Evolutionary conservation across 2,888 invertebrate genomes (phyloP), one percentile per base, ranked within the genome.

Genomic region (Apamea anceps): DNA sequence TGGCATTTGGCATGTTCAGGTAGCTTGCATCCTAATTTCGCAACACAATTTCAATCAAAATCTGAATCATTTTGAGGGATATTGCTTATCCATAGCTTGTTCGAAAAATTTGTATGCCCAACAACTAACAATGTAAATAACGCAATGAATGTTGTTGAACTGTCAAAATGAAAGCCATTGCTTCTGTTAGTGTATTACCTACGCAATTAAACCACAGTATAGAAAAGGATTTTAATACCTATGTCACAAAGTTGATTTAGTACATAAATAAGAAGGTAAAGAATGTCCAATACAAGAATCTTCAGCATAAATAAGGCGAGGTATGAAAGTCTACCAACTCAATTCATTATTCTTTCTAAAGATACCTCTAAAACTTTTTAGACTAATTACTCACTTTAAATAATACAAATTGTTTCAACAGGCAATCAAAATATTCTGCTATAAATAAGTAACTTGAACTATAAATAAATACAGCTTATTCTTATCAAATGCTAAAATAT

Each of bases 341-440:
- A 28, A 32, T 71, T 4, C 6, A 65, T 72, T 42, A 21, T 62
- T 62, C 0, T 2, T 67, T 54, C 25, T 37, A 54, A 62, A 63
- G 28, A 72, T 45, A 77, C 21, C 13, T 77, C 8, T 6, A 21
- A 45, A 67, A 63, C 1, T n/a, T 57, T 45, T 65, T 12, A 48
- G 28, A 18, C 1, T 45, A 32, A 21, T 32, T 32, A 21, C 7
- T 48, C 18, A 48, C 15, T 77, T n/a, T 12, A 15, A 63, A 70
- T 72, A 32, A 12, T 7, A 12, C n/a, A 37, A 65, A 66, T 68
- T 60, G 51, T 60, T 42, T 60, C 25, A 70, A 81, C 21, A 54
- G 28, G 28, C 65, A 67, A 77, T 81, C n/a, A 70, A 84, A 84
- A 70, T 79, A 37, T 62, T 79, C 1, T 28, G 15, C 15, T 54